Conservation (phyloP, 2,888 invertebrate species). For the Orthonevra nobilis region DNA sequence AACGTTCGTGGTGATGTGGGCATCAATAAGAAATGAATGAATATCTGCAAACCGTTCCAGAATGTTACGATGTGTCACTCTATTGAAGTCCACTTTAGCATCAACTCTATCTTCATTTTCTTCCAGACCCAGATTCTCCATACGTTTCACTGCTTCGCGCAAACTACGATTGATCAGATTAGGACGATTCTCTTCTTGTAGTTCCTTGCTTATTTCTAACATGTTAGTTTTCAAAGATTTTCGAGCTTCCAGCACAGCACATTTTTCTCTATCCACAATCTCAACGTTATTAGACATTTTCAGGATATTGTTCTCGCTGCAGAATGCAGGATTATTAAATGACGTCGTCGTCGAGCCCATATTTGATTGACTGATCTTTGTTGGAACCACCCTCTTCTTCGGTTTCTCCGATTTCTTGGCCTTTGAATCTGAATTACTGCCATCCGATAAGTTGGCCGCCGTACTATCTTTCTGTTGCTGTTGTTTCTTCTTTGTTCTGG, state of each 20-base stretch:
- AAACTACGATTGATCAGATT: constrained; percentile 34
- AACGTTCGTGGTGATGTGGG: constrained; percentile 78
- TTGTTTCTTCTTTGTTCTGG: constrained; percentile 46
- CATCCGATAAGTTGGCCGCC: constrained; percentile 25
- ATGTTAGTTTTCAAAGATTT: constrained; percentile 75
- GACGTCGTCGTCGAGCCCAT: constrained; percentile 60
- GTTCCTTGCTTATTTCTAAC: constrained; percentile 75
- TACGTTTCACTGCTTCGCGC: constrained; percentile 45
- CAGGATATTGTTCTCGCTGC: constrained; percentile 78
- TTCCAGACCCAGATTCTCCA: constrained; percentile 34
- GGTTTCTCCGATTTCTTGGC: constrained; percentile 72
- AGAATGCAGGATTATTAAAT: constrained; percentile 75
- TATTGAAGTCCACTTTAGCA: too few species aligned
- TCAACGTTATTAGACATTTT: constrained; percentile 75
- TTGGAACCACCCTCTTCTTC: constrained; percentile 78
- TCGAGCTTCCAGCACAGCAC: constrained; percentile 75
- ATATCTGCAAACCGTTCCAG: constrained; percentile 75
- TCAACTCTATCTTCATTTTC: neutral
- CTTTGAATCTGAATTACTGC: constrained; percentile 41
- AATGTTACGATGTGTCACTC: constrained; percentile 59
- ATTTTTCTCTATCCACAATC: constrained; percentile 75
- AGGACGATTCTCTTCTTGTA: constrained; percentile 72
- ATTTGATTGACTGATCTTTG: constrained; percentile 74
- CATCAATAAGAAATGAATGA: constrained; percentile 77
- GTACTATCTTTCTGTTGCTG: constrained; percentile 36